Percentiles rank a stretch among this genome's conserved stretches.
phyloP scores from a whole-genome alignment of 2,888 invertebrate species.

The Teleiodes luculella region DNA sequence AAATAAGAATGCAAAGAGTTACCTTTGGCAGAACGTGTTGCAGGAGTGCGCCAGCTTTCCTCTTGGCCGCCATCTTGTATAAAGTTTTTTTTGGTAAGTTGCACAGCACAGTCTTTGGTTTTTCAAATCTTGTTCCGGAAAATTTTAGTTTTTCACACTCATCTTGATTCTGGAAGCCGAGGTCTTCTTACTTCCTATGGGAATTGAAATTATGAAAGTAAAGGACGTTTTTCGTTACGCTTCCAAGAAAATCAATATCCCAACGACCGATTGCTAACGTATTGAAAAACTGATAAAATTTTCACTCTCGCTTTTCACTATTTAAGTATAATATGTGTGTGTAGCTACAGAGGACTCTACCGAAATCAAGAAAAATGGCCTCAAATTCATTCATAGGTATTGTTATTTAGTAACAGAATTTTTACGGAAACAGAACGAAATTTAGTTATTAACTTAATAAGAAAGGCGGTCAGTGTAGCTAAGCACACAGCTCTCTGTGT shows the following conservation, averaged over 20 bases:
- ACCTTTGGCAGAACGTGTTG: conserved; percentile 82
- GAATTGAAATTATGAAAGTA: neutral
- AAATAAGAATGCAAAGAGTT: conserved; percentile 45
- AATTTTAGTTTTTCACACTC: conserved; percentile 55
- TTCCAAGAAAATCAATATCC: neutral
- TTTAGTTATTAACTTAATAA: no score
- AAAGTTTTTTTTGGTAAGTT: conserved; percentile 44
- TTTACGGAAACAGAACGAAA: no score
- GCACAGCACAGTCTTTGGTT: conserved; percentile 68
- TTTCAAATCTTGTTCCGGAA: conserved; percentile 28
- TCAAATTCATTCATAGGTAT: no score
- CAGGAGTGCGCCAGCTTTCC: conserved; percentile 85
- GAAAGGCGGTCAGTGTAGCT: no score
- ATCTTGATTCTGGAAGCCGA: conserved; percentile 32
- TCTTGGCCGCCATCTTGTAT: conserved; percentile 83
- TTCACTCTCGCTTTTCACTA: no score
- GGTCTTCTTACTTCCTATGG: neutral
- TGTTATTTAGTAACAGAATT: no score
- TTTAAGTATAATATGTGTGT: no score
- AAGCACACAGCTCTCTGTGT: no score
- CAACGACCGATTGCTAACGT: no score
- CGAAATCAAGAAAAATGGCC: no score
- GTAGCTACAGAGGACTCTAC: no score
- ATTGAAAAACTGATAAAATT: no score
- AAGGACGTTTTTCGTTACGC: neutral